These are phyloP conservation scores for Apis mellifera DNA, from an alignment of 1,140 invertebrate species.

Conservation along the genomic window Amel_HAv3.1 CM009931.2:11806001-11806500, in stretches of 20 bases:
- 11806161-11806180: slow-evolving; percentile 44
- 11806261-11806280: neutral
- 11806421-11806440: no score
- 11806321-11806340: no score
- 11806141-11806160: slow-evolving; percentile 60
- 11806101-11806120: slow-evolving; percentile 79
- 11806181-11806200: neutral
- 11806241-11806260: slow-evolving; percentile 5
- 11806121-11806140: slow-evolving; percentile 79
- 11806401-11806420: no score
- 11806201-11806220: slow-evolving; percentile 27
- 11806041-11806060: slow-evolving; percentile 60
- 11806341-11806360: no score
- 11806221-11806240: slow-evolving; percentile 7
- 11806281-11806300: slow-evolving; percentile 3
- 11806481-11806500: no score
- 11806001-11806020: slow-evolving; percentile 57
- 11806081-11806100: slow-evolving; percentile 80
- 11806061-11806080: slow-evolving; percentile 73
- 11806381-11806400: no score
- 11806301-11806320: no score
- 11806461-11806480: no score
- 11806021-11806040: slow-evolving; percentile 74
- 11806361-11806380: no score
- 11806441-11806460: no score